Evolutionary conservation across 1,140 invertebrate species (phyloP).

Genomic region (Drosophila oshimai): DNA sequence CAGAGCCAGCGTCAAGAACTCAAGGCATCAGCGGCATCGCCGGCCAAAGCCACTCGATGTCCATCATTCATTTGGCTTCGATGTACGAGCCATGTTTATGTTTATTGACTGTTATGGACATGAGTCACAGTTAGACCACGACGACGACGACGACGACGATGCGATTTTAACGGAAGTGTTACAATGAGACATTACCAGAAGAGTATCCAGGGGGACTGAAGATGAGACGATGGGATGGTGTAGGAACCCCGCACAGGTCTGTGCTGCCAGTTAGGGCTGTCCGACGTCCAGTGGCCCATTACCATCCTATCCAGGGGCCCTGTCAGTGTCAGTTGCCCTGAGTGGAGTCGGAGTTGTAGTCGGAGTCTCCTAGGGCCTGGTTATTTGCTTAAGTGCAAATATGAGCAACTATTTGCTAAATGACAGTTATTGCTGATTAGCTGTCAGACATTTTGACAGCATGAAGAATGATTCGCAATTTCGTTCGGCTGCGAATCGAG

Average conservation of each 20-base stretch:
- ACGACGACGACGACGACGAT: constrained; percentile 35
- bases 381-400: constrained; percentile 81
- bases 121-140: constrained; percentile 75
- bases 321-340: constrained; percentile 61
- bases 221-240: neutral
- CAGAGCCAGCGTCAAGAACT: constrained; percentile 14
- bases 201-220: neutral
- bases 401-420: constrained; percentile 82
- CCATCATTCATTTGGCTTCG: constrained; percentile 74
- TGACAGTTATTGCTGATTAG: constrained; percentile 81
- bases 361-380: constrained; percentile 14
- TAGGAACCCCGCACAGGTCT: constrained; percentile 1
- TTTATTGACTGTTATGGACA: constrained; percentile 81
- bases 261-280: constrained; percentile 32
- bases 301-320: constrained; percentile 21
- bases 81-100: constrained; percentile 75
- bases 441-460: constrained; percentile 79
- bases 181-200: constrained; percentile 64
- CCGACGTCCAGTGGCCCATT: constrained; percentile 53
- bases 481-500: constrained; percentile 25
- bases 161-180: constrained; percentile 79
- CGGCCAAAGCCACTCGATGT: constrained; percentile 68
- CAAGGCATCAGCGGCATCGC: constrained; percentile 27
- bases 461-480: constrained; percentile 79
- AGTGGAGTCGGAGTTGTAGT: constrained; percentile 17